Conservation (phyloP, 2,888 invertebrate species). For the Microchrysa polita region DNA sequence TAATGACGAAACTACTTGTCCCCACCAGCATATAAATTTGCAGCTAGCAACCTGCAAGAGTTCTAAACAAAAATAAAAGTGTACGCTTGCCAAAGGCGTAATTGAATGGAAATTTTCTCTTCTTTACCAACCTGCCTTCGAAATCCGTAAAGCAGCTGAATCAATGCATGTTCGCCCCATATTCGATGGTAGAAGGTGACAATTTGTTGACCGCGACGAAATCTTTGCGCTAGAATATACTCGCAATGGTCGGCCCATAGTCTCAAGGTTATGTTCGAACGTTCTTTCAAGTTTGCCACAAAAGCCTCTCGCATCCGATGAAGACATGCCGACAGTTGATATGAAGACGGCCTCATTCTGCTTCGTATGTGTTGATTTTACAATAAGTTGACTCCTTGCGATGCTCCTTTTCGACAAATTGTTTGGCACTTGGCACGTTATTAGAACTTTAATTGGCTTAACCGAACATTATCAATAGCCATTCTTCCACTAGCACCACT, state of each 20-base stretch:
- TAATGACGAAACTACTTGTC: background rate
- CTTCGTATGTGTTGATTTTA: no score
- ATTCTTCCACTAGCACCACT: constrained; percentile 31
- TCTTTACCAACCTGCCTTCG: constrained; percentile 52
- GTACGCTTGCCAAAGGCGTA: background rate
- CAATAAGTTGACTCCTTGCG: no score
- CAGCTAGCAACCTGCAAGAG: no score
- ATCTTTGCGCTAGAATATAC: constrained; percentile 69
- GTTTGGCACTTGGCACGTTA: no score
- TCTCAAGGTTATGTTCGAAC: constrained; percentile 66
- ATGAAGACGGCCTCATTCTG: constrained; percentile 19
- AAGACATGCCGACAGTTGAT: constrained; percentile 1
- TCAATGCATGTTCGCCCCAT: constrained; percentile 71
- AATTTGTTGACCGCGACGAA: constrained; percentile 72
- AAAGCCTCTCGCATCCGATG: constrained; percentile 39
- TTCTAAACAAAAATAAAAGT: background rate
- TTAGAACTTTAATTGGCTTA: no score
- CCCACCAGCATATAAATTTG: background rate
- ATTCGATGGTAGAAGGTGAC: constrained; percentile 71
- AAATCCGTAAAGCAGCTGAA: constrained; percentile 65
- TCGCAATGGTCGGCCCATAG: constrained; percentile 69
- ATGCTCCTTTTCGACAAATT: no score
- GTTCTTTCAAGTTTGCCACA: constrained; percentile 61
- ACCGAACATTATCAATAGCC: background rate
- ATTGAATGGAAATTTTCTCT: no score